These are phyloP conservation scores for Melanocharis versteri DNA, from an alignment of 2,113 vertebrate species.

Conservation along the genomic window DNA sequence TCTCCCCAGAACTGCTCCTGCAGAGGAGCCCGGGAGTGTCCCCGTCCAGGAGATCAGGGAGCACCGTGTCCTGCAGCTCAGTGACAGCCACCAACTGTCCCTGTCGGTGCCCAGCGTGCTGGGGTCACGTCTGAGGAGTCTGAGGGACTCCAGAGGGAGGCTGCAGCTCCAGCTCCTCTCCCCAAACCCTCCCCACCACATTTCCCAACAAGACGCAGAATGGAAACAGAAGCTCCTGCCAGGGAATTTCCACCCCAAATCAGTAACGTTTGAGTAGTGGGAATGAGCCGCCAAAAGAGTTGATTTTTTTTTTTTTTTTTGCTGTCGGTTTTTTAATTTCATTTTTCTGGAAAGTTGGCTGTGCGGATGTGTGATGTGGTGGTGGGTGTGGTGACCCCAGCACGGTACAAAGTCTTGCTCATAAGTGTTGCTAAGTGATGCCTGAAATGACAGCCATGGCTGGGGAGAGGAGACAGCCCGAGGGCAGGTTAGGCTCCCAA, in stretches of 20 bases:
- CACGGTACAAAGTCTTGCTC: neutral
- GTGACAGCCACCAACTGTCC: accelerated
- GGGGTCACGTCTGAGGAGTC: neutral
- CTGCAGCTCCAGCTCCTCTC: neutral
- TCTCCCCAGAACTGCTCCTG: neutral
- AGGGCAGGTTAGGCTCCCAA: neutral
- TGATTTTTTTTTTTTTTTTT: neutral
- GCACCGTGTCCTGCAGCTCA: neutral
- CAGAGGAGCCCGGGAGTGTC: neutral
- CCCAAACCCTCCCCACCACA: neutral
- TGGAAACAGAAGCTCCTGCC: neutral
- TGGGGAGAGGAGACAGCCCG: neutral
- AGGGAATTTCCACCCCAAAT: slow-evolving; percentile 37
- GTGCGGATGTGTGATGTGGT: neutral
- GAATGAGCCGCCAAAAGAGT: neutral
- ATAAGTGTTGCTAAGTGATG: neutral
- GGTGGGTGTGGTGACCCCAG: slow-evolving; percentile 27
- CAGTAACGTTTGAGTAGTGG: neutral
- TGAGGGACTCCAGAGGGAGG: neutral
- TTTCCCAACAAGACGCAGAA: neutral
- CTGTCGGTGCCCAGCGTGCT: accelerated
- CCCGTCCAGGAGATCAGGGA: accelerated
- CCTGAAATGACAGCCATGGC: neutral
- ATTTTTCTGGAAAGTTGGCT: neutral
- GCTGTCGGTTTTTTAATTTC: neutral